phyloP scores from a whole-genome alignment of 2,888 invertebrate genomes.

The Phasia obesa region DNA sequence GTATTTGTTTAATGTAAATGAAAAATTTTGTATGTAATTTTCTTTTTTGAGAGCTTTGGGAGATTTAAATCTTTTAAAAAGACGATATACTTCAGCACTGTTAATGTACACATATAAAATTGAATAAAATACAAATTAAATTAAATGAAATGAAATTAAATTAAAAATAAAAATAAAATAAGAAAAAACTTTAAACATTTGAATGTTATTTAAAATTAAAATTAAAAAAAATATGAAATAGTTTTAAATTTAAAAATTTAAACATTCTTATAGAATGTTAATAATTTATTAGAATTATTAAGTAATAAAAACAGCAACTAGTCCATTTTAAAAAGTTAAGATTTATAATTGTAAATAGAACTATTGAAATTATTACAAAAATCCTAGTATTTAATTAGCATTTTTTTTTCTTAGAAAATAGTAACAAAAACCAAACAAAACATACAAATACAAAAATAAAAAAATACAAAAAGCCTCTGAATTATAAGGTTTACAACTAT shows the following conservation, averaged over 20 bases:
- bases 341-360: conserved; percentile 62
- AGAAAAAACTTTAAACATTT: conserved; percentile 54
- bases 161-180: too few relatives aligned
- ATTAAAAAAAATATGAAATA: conserved; percentile 51
- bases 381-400: conserved; percentile 68
- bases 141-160: conserved; percentile 72
- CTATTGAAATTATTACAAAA: conserved; percentile 52
- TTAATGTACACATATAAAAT: conserved; percentile 67
- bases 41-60: conserved; percentile 6
- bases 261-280: conserved; percentile 73
- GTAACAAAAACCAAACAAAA: conserved; percentile 42
- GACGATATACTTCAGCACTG: conserved; percentile 66
- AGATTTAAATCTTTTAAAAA: conserved; percentile 53
- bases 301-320: conserved; percentile 62
- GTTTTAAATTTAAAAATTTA: conserved; percentile 37
- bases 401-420: conserved; percentile 60
- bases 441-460: conserved; percentile 48
- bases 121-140: conserved; percentile 69
- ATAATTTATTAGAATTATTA: conserved; percentile 43
- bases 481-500: conserved; percentile 71
- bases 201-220: conserved; percentile 60
- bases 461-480: conserved; percentile 64
- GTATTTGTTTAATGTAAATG: conserved; percentile 22
- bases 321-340: conserved; percentile 65
- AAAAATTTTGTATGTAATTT: neutral